These are phyloP conservation scores for Monochamus alternatus DNA, from an alignment of 2,888 invertebrate species.

Conservation along the genomic window DNA sequence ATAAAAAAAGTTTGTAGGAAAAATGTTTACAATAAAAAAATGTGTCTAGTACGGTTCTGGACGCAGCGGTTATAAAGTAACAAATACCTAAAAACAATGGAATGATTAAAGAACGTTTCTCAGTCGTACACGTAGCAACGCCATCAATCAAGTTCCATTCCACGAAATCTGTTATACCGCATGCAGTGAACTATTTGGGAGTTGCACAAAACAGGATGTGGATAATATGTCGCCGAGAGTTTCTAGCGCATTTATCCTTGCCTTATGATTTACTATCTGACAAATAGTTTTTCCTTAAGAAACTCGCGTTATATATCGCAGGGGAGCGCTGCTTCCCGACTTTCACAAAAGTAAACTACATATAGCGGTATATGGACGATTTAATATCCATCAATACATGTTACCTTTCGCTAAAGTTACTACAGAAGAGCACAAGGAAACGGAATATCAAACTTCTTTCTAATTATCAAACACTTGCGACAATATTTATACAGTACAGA, in stretches of 20 bases:
- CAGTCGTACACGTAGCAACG: too few relatives aligned
- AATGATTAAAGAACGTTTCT: too few relatives aligned
- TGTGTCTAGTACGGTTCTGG: too few relatives aligned
- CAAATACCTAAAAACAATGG: neutral
- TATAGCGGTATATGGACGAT: neutral
- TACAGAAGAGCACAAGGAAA: too few relatives aligned
- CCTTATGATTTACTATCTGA: conserved; percentile 33
- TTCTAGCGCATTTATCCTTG: conserved; percentile 4
- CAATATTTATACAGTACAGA: too few relatives aligned
- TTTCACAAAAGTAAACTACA: neutral
- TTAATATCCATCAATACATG: neutral
- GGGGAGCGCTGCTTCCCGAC: neutral
- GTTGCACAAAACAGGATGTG: conserved; percentile 6
- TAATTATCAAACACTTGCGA: too few relatives aligned
- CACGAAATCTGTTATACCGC: neutral
- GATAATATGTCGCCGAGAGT: conserved; percentile 9
- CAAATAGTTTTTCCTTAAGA: conserved; percentile 46
- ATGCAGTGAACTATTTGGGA: neutral
- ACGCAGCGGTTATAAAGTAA: too few relatives aligned
- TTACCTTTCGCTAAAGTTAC: neutral
- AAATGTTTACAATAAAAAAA: too few relatives aligned
- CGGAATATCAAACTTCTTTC: too few relatives aligned
- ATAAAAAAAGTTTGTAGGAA: too few relatives aligned
- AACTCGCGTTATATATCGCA: conserved; percentile 15
- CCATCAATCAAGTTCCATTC: too few relatives aligned